phyloP scores from a whole-genome alignment of 2,113 vertebrate genomes.

The Microcebus murinus region DNA sequence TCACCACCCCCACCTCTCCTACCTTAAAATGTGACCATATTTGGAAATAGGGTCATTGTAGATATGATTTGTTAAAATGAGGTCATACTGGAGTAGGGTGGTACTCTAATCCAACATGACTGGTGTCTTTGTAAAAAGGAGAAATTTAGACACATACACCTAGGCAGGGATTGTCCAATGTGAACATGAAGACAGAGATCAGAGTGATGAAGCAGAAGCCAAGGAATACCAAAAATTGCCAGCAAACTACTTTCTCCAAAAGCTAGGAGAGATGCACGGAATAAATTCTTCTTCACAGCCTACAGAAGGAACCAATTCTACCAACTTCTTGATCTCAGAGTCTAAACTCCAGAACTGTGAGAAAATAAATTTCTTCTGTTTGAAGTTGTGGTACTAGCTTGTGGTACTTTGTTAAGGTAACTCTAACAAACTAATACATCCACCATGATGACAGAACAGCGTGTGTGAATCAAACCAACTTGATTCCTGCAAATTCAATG shows the following conservation, averaged over 20 bases:
- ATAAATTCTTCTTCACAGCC: neutral
- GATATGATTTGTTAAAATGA: neutral
- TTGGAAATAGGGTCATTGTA: neutral
- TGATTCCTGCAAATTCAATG: neutral
- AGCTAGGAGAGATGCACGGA: neutral
- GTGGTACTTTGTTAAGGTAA: neutral
- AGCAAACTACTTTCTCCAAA: neutral
- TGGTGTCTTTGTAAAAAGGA: neutral
- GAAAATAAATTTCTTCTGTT: neutral
- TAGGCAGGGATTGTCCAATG: neutral
- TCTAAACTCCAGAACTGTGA: neutral
- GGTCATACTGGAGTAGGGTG: neutral
- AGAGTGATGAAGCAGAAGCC: neutral
- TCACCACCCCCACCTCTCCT: neutral
- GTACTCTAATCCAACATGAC: neutral
- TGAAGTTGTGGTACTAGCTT: neutral
- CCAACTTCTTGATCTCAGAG: neutral
- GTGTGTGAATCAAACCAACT: neutral
- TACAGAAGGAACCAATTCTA: neutral
- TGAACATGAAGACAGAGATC: neutral
- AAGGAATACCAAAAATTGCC: neutral
- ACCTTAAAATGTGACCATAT: neutral
- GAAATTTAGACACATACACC: neutral
- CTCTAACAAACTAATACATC: neutral
- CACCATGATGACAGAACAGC: neutral